Evolutionary conservation across 2,888 invertebrate species (phyloP).

Genomic region (Chromoteleia sp.): DNA sequence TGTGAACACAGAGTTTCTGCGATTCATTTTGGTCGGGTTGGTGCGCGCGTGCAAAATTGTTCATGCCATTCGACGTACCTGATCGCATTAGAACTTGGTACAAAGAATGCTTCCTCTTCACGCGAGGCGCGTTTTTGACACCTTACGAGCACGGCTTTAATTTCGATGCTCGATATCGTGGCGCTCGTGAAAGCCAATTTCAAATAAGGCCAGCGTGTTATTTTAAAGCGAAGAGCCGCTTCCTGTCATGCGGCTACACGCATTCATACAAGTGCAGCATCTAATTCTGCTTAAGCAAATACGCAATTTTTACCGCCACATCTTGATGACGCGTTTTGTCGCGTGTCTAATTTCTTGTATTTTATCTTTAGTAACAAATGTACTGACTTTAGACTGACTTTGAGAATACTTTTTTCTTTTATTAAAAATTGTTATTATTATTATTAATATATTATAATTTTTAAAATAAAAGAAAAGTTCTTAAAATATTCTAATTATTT

Average conservation of each 20-base stretch:
- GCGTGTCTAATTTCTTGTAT: too few relatives aligned
- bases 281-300: conserved; percentile 37
- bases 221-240: conserved; percentile 38
- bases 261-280: conserved; percentile 11
- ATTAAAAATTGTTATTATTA: too few relatives aligned
- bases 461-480: too few relatives aligned
- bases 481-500: too few relatives aligned
- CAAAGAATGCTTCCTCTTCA: conserved; percentile 30
- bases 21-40: conserved; percentile 22
- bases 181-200: conserved; percentile 26
- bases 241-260: conserved; percentile 31
- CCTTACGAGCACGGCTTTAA: conserved; percentile 15
- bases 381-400: too few relatives aligned
- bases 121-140: conserved; percentile 35
- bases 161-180: conserved; percentile 28
- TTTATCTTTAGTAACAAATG: too few relatives aligned
- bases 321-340: conserved; percentile 2
- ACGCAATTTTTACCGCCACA: conserved; percentile 10
- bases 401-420: too few relatives aligned
- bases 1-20: background rate
- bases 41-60: conserved; percentile 17
- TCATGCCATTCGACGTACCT: conserved; percentile 32
- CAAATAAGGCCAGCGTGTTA: conserved; percentile 51
- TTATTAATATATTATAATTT: too few relatives aligned
- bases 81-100: conserved; percentile 26